phyloP scores from a whole-genome alignment of 1,140 invertebrate genomes.

The Cepaea nemoralis region DNA sequence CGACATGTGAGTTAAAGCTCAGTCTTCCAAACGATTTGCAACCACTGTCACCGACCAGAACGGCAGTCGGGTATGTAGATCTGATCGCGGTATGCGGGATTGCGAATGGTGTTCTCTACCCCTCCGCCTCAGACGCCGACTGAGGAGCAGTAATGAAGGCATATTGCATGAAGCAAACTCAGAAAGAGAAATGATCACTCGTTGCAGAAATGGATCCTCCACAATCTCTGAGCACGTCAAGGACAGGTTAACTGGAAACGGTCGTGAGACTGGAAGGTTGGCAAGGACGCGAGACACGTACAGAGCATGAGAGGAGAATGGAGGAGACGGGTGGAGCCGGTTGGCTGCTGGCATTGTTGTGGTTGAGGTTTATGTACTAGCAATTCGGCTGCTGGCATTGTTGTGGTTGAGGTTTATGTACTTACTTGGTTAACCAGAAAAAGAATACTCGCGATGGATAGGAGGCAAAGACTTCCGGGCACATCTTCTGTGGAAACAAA shows the following conservation, averaged over 20 bases:
- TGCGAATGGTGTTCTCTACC: too few relatives aligned
- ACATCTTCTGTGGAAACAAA: not conserved
- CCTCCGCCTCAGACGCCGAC: too few relatives aligned
- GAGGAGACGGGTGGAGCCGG: not conserved
- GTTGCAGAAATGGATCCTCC: too few relatives aligned
- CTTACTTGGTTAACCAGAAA: slow-evolving; percentile 23
- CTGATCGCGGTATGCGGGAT: too few relatives aligned
- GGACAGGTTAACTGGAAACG: not conserved
- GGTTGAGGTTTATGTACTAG: not conserved
- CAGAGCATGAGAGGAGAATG: not conserved
- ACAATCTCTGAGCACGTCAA: not conserved
- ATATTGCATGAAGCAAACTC: too few relatives aligned
- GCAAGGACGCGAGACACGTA: not conserved
- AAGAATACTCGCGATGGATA: slow-evolving; percentile 21
- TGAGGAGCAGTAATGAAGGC: too few relatives aligned
- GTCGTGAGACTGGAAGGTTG: not conserved
- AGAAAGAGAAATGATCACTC: too few relatives aligned
- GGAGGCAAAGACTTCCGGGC: slow-evolving; percentile 12
- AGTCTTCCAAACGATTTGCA: too few relatives aligned
- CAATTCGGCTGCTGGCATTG: not conserved
- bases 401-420: not conserved
- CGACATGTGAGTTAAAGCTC: too few relatives aligned
- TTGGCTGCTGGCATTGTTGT: not conserved
- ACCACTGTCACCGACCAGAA: too few relatives aligned
- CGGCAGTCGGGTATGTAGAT: too few relatives aligned